Evolutionary conservation across 2,113 vertebrate species (phyloP), one percentile per base, ranked within the genome.

Genomic region (Menidia beryllina): DNA sequence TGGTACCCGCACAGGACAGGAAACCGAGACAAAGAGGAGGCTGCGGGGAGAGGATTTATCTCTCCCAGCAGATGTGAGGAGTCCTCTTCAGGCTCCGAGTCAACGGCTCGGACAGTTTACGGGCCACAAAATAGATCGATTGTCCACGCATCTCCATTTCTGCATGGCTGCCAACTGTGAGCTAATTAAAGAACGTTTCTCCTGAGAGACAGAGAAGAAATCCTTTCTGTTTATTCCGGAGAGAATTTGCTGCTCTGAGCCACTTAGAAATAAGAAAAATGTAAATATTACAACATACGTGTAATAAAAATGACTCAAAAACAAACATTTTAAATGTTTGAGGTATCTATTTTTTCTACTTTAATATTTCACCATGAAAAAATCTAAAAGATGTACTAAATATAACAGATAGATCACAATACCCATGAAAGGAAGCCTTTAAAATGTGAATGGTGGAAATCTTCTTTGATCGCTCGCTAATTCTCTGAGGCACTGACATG

Each of bases 161-260:
- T 47, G 60, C 9, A 2, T 45, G 74, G 54, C 77, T 86, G 88
- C 89, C 86, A 89, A 83, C 70, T 79, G 60, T 19, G 54, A 85
- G 86, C 87, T 89, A 89, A 93, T 91, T 93, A 90, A 89, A 89
- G 81, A 83, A 73, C 77, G 81, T 54, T 79, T 81, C 72, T 74
- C 41, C 3, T 7, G 69, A 79, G 76, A 68, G 75, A 70, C 53
- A n/a, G 76, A 60, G 74, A 59, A 45, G 34, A 51, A 58, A 39
- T 59, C 52, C 25, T 65, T 58, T 71, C 57, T 66, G 75, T 60
- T 85, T 60, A 59, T 62, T 60, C 41, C 53, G 0, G 7, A 70
- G 56, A 65, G 83, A 78, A 68, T 61, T 48, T 30, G 57, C 50
- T 38, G 27, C 55, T 54, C 30, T 55, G 24, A 60, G 65, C 52